A percentile compares a stretch with the other conserved stretches of the same genome.
Evolutionary conservation across 1,140 invertebrate genomes (phyloP).

Genomic region (Penaeus japonicus): DNA sequence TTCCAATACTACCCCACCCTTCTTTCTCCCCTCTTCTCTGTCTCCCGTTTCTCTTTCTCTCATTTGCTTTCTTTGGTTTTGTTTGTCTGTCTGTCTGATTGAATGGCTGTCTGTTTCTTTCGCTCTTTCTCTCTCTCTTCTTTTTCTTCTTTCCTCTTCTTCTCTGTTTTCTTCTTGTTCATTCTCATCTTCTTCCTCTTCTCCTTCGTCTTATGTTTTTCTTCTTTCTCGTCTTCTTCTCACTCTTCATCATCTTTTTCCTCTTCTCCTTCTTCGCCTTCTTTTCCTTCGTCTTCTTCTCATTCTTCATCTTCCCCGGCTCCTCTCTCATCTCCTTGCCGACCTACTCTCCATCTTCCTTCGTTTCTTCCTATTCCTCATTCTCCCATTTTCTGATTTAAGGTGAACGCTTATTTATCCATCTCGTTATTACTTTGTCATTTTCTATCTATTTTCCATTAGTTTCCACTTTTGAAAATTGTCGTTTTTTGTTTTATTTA

Average conservation of each 20-base stretch:
- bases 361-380: neutral
- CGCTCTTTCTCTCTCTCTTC: neutral
- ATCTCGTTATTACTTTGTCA: no score
- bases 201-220: no score
- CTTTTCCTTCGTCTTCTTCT: neutral
- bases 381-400: neutral
- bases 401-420: no score
- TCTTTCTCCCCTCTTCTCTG: no score
- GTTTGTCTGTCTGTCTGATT: no score
- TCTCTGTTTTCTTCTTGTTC: neutral
- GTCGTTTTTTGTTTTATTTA: no score
- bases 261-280: no score
- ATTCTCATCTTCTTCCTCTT: neutral
- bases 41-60: neutral
- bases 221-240: no score
- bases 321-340: neutral
- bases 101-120: neutral
- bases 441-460: no score
- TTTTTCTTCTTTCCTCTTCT: neutral
- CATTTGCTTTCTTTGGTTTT: neutral
- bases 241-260: no score
- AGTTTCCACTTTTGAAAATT: no score
- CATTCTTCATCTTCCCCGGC: neutral
- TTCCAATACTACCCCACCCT: neutral
- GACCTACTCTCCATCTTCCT: neutral